Percentiles rank a stretch among this genome's conserved stretches.
Conservation (phyloP, 2,113 vertebrate species). For the Mesitornis unicolor region DNA sequence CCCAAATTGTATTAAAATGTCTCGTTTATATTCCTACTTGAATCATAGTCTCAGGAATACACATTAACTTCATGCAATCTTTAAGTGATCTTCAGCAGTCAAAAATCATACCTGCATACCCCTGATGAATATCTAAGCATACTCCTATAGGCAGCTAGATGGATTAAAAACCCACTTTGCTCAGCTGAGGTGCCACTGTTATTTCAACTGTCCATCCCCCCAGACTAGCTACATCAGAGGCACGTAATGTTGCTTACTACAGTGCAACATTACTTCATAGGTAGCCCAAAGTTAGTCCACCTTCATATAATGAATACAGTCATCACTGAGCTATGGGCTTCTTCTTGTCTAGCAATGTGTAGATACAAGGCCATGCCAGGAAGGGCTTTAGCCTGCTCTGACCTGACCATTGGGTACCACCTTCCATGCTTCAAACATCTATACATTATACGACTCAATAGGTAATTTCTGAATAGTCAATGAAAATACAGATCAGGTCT, state of each 20-base stretch:
- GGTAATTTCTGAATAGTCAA: not conserved
- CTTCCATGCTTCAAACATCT: not conserved
- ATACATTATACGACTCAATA: not conserved
- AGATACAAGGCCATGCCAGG: not conserved
- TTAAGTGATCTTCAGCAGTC: not conserved
- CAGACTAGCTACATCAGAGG: not conserved
- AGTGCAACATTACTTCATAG: not conserved
- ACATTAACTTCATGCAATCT: not conserved
- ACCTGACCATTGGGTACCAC: not conserved
- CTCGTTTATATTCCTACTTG: not conserved
- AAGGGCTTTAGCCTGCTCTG: not conserved
- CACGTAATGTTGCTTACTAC: not conserved
- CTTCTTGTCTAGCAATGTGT: not conserved
- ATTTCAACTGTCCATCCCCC: not conserved
- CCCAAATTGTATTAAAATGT: not conserved
- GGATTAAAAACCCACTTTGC: not conserved
- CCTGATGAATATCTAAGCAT: not conserved
- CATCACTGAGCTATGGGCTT: not conserved
- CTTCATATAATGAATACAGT: not conserved
- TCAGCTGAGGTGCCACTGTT: not conserved
- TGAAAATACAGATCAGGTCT: not conserved
- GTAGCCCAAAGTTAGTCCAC: not conserved
- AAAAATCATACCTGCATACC: not conserved
- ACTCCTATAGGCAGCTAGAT: not conserved
- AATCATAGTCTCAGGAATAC: not conserved